Base-by-base conservation (phyloP, 2,888 invertebrate genomes). In the Cantharis flavilabris region DNA sequence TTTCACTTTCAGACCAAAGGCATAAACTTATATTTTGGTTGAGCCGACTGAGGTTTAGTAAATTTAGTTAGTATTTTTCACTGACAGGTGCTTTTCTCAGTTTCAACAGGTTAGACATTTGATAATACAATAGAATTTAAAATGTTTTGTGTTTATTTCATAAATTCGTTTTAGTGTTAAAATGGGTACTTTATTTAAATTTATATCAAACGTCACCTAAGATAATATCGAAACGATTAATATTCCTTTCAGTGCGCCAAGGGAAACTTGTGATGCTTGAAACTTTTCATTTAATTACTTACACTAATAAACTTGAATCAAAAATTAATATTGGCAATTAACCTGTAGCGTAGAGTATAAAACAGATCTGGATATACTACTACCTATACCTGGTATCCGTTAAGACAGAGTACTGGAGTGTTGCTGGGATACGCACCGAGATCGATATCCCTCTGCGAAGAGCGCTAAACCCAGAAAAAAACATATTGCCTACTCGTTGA, bases 361-460 rank as follows among this genome's bases (percentile, higher is more conserved):
- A 71, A 71, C 65, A 33, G 62, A 72, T 75, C 73, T 65, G 20
- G 62, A 62, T 16, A 75, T 75, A 72, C 23, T 20, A 18, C 26
- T 67, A 20, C 14, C 23, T 69, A 33, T 72, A 74, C 76, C 76
- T 67, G 79, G 75, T 70, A 79, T 81, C 81, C 80, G 77, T 30
- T 71, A 81, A 81, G 82, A 80, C 81, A 80, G 80, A 82, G 81
- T 49, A 49, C 49, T 49, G 77, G 78, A 74, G 80, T 82, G 83
- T 83, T 83, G 83, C 83, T 77, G 81, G 83, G 83, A 82, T 80
- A 82, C 82, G 80, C 71, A 74, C 73, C 71, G 72, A 73, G 80
- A 80, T 80, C 80, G 80, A 80, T 80, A 80, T 73, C 73, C 75
- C 75, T 77, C 78, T 76, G 73, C 75, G 70, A 69, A 79, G 77